These are phyloP conservation scores for Herpetotheres cachinnans DNA, from an alignment of 2,113 vertebrate genomes.

Conservation along the genomic window DNA sequence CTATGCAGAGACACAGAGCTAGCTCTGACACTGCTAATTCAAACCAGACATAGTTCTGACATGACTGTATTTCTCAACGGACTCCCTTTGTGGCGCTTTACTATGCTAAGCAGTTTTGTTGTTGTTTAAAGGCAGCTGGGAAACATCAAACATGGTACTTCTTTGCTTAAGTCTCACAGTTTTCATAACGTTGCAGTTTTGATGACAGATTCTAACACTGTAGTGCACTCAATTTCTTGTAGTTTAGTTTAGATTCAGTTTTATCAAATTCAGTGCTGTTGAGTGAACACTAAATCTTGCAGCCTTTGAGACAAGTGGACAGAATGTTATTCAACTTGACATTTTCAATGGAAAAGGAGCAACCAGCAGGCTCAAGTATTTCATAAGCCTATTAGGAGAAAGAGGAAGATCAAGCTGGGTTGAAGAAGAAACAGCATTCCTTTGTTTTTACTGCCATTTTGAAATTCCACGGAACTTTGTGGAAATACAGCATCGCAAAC, in stretches of 20 bases:
- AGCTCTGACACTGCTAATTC: not conserved
- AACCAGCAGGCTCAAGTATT: not conserved
- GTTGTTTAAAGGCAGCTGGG: not conserved
- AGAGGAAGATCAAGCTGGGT: not conserved
- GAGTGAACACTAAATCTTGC: not conserved
- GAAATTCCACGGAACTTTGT: not conserved
- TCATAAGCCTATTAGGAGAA: not conserved
- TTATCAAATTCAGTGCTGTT: not conserved
- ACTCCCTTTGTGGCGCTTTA: not conserved
- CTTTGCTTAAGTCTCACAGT: not conserved
- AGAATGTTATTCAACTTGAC: not conserved
- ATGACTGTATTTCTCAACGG: not conserved
- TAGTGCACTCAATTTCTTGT: not conserved
- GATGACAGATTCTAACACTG: not conserved
- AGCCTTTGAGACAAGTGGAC: not conserved
- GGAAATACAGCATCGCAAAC: not conserved
- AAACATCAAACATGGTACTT: not conserved
- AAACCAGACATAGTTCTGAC: conserved; percentile 14
- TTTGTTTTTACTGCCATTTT: not conserved
- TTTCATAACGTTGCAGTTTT: not conserved
- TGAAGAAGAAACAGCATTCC: not conserved
- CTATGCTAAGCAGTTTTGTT: not conserved
- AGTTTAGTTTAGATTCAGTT: not conserved
- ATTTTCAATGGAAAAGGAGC: not conserved
- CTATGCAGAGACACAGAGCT: not conserved